Evolutionary conservation across 2,888 invertebrate species (phyloP).

Genomic region (Gymnosoma rotundatum): DNA sequence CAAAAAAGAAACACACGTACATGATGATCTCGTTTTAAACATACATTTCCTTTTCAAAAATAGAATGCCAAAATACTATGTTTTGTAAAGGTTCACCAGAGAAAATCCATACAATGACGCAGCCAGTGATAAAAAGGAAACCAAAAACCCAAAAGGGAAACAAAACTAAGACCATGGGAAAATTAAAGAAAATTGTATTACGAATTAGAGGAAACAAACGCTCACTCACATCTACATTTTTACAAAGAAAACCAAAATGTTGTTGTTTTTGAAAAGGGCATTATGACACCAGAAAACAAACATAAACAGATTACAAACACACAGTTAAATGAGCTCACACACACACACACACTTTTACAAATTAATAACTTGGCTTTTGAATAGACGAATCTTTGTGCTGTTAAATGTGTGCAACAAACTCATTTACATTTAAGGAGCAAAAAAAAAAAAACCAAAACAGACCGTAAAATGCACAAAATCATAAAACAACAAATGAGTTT

Average conservation of each 20-base stretch:
- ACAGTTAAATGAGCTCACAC: not conserved
- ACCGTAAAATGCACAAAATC: slow-evolving; percentile 30
- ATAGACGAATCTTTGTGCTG: not conserved
- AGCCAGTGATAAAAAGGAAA: slow-evolving; percentile 32
- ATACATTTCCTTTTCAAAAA: slow-evolving; percentile 11
- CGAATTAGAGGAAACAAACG: not conserved
- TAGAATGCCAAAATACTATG: slow-evolving; percentile 45
- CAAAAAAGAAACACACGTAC: slow-evolving; percentile 6
- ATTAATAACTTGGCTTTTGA: not conserved
- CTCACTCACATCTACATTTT: not conserved
- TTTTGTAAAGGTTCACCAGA: slow-evolving; percentile 50
- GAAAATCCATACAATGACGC: slow-evolving; percentile 40
- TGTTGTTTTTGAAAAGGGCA: slow-evolving; percentile 46
- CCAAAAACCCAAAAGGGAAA: slow-evolving; percentile 11
- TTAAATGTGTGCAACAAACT: slow-evolving; percentile 12
- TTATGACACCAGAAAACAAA: slow-evolving; percentile 63
- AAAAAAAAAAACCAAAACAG: slow-evolving; percentile 13
- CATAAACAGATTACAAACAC: slow-evolving; percentile 28
- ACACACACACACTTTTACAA: not conserved
- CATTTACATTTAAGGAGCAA: slow-evolving; percentile 17
- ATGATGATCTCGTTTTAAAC: slow-evolving; percentile 37
- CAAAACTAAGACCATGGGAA: not conserved
- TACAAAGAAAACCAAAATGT: slow-evolving; percentile 37
- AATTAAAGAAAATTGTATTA: slow-evolving; percentile 24
- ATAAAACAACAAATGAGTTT: slow-evolving; percentile 42